A percentile compares a stretch with the other conserved stretches of the same genome.
These are phyloP conservation scores for Dryobota labecula DNA, from an alignment of 2,888 invertebrate genomes.

Conservation along the genomic window DNA sequence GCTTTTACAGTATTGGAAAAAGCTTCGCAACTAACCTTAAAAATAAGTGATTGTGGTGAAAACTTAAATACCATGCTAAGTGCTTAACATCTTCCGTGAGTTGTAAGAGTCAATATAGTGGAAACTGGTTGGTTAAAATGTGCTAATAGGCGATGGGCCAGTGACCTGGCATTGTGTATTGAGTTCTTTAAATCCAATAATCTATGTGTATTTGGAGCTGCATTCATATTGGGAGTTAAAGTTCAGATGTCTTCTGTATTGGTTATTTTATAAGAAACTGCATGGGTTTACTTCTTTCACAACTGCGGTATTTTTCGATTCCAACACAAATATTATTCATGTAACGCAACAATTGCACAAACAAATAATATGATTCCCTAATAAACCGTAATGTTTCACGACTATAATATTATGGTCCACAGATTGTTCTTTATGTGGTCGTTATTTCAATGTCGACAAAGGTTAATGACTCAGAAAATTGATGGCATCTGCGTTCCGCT, in stretches of 20 bases:
- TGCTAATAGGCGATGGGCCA: slow-evolving; percentile 57
- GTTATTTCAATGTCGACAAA: slow-evolving; percentile 73
- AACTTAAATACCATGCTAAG: slow-evolving; percentile 16
- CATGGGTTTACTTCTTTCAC: neutral
- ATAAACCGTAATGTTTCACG: slow-evolving; percentile 42
- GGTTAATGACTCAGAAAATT: slow-evolving; percentile 74
- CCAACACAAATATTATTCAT: neutral
- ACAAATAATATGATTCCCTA: slow-evolving; percentile 17
- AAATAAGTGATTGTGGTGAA: slow-evolving; percentile 1
- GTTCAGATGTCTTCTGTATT: neutral
- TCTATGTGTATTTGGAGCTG: neutral
- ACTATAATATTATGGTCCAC: slow-evolving; percentile 37
- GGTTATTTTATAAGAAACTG: neutral
- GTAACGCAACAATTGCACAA: slow-evolving; percentile 21
- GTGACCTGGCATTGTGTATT: slow-evolving; percentile 46
- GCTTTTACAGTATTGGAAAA: neutral
- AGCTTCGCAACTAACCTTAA: neutral
- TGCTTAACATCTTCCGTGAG: slow-evolving; percentile 29
- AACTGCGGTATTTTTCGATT: slow-evolving; percentile 3
- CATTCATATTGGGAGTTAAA: neutral
- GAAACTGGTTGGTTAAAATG: slow-evolving; percentile 56
- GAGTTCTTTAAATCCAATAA: slow-evolving; percentile 27
- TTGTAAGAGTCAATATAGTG: slow-evolving; percentile 37
- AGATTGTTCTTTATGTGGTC: slow-evolving; percentile 54
- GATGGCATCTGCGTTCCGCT: slow-evolving; percentile 70